Conservation (phyloP, 2,888 invertebrate species). For the Philaethria dido region DNA sequence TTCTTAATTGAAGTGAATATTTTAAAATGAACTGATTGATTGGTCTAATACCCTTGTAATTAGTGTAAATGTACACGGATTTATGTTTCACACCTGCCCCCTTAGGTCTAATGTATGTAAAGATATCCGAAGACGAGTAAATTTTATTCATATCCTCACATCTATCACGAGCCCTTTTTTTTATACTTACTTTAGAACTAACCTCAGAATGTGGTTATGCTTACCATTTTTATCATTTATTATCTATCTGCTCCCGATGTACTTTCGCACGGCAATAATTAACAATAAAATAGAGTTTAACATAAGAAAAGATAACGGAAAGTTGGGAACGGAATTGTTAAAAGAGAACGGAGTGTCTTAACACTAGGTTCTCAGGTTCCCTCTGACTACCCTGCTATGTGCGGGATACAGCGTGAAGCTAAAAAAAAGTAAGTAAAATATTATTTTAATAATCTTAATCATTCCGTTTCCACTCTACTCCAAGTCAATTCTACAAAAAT, state of each 20-base stretch:
- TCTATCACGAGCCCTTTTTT: constrained; percentile 38
- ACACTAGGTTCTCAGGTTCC: too few species aligned
- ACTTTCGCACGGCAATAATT: too few species aligned
- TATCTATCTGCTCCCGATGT: neutral
- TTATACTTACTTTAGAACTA: constrained; percentile 21
- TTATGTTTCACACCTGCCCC: constrained; percentile 61
- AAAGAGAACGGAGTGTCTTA: too few species aligned
- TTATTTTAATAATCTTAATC: too few species aligned
- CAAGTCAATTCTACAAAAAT: too few species aligned
- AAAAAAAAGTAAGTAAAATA: too few species aligned
- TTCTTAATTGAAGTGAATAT: neutral
- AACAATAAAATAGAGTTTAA: neutral
- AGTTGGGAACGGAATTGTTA: too few species aligned
- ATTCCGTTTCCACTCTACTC: too few species aligned
- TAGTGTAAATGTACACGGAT: constrained; percentile 29
- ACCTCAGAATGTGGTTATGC: neutral
- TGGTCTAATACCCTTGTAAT: constrained; percentile 30
- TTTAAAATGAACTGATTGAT: constrained; percentile 15
- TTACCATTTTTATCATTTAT: neutral
- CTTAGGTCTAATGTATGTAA: constrained; percentile 70
- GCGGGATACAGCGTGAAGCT: too few species aligned
- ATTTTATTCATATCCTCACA: constrained; percentile 78
- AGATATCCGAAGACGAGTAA: constrained; percentile 68
- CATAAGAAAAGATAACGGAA: too few species aligned
- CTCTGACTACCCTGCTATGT: too few species aligned